Percentiles rank a stretch among this genome's conserved stretches.
Evolutionary conservation across 2,797 vertebrate genomes (phyloP).

Genomic region (Percopsis omiscomaycus): DNA sequence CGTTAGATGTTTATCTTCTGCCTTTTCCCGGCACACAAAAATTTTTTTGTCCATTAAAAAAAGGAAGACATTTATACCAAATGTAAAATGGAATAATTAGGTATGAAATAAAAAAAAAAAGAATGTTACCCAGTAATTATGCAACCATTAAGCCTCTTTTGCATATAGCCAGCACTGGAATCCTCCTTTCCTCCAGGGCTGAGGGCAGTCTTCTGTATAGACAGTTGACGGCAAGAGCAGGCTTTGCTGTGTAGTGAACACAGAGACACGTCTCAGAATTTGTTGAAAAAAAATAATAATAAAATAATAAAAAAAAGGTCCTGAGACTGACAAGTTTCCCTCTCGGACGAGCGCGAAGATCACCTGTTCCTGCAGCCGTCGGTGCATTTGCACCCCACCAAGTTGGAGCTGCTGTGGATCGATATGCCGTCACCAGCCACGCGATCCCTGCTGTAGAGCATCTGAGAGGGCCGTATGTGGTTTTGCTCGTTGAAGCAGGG

Average conservation of each 20-base stretch:
- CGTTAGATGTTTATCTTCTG: no score
- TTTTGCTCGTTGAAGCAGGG: constrained; percentile 87
- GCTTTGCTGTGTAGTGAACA: constrained; percentile 66
- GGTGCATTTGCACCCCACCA: constrained; percentile 86
- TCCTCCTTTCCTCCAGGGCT: constrained; percentile 79
- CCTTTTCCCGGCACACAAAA: no score
- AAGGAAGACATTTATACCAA: no score
- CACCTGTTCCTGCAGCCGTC: constrained; percentile 86
- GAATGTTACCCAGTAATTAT: constrained; percentile 83
- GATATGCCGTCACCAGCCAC: constrained; percentile 78
- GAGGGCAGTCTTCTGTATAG: constrained; percentile 81
- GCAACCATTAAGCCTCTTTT: constrained; percentile 83
- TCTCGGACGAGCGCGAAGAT: constrained; percentile 33
- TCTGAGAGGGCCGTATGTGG: constrained; percentile 70
- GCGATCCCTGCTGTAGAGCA: constrained; percentile 83
- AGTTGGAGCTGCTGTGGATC: constrained; percentile 83
- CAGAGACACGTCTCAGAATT: neutral
- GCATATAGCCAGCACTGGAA: constrained; percentile 80
- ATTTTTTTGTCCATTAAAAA: no score
- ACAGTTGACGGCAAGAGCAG: constrained; percentile 85
- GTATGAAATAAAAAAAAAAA: neutral
- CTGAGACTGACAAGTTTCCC: constrained; percentile 71
- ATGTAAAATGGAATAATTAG: no score
- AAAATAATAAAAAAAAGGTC: neutral
- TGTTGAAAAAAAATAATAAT: neutral